Evolutionary conservation across 2,113 vertebrate species (phyloP).

Genomic region (Oryctolagus cuniculus): mOryCun1.1 NC_091435.1:18554001-18554500

Average conservation of each 20-base stretch:
- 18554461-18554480: not conserved
- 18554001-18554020: not conserved
- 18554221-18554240: not conserved
- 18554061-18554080: not conserved
- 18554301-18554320: not conserved
- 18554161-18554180: not conserved
- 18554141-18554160: not conserved
- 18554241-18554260: not conserved
- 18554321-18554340: not conserved
- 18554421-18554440: not conserved
- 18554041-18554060: not conserved
- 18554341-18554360: conserved; percentile 4
- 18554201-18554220: not conserved
- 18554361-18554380: not conserved
- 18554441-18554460: not conserved
- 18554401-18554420: not conserved
- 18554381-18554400: not conserved
- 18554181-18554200: conserved; percentile 26
- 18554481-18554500: not conserved
- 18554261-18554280: not conserved
- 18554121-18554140: not conserved
- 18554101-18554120: not conserved
- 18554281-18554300: not conserved
- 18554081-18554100: not conserved
- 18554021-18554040: not conserved